Evolutionary conservation across 2,113 vertebrate species (phyloP).

Genomic region (Peromyscus californicus): DNA sequence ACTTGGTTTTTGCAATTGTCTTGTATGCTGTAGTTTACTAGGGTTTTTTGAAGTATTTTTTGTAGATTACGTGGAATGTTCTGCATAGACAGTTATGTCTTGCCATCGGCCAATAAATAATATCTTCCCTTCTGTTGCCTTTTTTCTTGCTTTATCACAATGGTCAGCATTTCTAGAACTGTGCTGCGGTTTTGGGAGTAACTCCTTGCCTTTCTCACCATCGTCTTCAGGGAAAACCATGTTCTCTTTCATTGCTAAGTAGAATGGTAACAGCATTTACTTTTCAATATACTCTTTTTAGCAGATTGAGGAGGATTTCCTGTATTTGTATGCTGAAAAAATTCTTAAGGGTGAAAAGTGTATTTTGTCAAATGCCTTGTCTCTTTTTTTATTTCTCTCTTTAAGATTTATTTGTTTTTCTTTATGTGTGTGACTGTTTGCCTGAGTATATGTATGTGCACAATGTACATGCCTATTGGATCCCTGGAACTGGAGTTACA

Average conservation of each 20-base stretch:
- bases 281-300: neutral
- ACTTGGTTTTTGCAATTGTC: neutral
- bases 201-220: neutral
- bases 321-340: neutral
- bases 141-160: constrained; percentile 5
- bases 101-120: neutral
- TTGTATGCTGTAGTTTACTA: neutral
- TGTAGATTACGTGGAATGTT: constrained; percentile 15
- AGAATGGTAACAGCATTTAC: neutral
- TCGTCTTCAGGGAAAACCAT: neutral
- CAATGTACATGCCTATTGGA: neutral
- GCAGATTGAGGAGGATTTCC: neutral
- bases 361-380: neutral
- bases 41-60: neutral
- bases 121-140: neutral
- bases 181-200: neutral
- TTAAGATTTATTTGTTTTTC: neutral
- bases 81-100: neutral
- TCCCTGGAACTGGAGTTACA: neutral
- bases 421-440: neutral
- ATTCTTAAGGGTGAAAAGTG: neutral
- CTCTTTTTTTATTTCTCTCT: neutral
- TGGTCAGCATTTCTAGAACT: neutral
- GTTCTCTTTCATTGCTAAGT: neutral
- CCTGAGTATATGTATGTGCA: neutral